Evolutionary conservation across 23 tunicate genomes (phyloP), one percentile per base, ranked within the genome.

Genomic region (Halocynthia roretzi): DNA sequence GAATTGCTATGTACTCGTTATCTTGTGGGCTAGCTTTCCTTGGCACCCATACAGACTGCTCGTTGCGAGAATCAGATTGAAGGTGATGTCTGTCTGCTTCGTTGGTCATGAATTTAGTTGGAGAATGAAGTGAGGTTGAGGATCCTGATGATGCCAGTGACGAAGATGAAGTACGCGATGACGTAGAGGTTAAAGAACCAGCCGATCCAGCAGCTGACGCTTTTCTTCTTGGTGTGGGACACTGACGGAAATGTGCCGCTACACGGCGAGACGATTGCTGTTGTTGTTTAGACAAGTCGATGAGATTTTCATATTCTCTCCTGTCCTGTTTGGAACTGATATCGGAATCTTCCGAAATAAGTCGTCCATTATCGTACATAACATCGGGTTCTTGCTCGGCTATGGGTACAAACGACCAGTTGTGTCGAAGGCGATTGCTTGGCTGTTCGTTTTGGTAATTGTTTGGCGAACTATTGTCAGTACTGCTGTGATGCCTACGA

Each of bases 231-330:
- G 44, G 71, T 18, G 82, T 71, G 9, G 48, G 57, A 76, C 50
- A 56, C 21, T 53, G 67, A 15, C 57, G 80, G 57, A 53, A 50
- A 9, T 8, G 8, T 11, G 54, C 76, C 22, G 76, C 54, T 7
- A 80, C 81, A 17, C 62, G 18, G 5, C 78, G 78, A 12, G 17
- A 10, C 10, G 76, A 48, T 54, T 52, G 17, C 17, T 21, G 48
- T 12, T 19, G 18, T 54, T 53, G 62, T 14, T 80, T 69, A 15
- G 80, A 78, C 6, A 85, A 62, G 51, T 68, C 90, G 70, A 80
- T 64, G 15, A 79, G 84, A 56, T 73, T 85, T 53, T 85, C 83
- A 66, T 85, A 85, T 15, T 85, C 90, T 23, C 80, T 76, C 31
- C 85, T 86, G 12, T 54, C 50, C 8, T 21, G 23, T 71, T 52